These are phyloP conservation scores for Sanderia malayensis DNA, from an alignment of 30 jellyfish, hydroid and myxozoan species.

Conservation along the genomic window DNA sequence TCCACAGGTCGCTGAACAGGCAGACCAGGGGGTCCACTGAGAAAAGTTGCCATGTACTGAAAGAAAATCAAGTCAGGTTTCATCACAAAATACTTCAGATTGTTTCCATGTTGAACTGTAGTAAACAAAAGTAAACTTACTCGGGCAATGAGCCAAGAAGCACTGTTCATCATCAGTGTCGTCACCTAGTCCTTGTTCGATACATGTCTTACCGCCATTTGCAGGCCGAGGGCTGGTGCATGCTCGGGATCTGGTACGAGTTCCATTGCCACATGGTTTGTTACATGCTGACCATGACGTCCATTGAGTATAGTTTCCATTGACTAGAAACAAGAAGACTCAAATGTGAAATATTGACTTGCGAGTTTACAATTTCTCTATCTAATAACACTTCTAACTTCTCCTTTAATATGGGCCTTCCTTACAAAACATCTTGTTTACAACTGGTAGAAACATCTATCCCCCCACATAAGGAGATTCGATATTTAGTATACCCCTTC, in stretches of 20 bases:
- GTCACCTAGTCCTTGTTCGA: conserved; percentile 72
- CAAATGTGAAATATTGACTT: too few relatives aligned
- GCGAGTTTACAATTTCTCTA: too few relatives aligned
- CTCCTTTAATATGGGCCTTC: too few relatives aligned
- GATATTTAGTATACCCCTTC: too few relatives aligned
- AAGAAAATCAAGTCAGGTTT: not conserved
- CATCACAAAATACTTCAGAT: too few relatives aligned
- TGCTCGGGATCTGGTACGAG: conserved; percentile 58
- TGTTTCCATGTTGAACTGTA: too few relatives aligned
- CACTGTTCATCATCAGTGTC: conserved; percentile 69
- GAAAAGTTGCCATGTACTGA: conserved; percentile 67
- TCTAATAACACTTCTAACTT: too few relatives aligned
- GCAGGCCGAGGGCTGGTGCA: conserved; percentile 80
- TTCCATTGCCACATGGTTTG: conserved; percentile 70
- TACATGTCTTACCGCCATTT: conserved; percentile 72
- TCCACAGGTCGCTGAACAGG: conserved; percentile 71
- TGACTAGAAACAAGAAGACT: conserved; percentile 34
- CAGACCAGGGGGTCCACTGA: conserved; percentile 75
- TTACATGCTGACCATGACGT: conserved; percentile 71
- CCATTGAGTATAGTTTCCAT: conserved; percentile 70
- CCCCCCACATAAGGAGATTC: too few relatives aligned
- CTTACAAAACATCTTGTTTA: too few relatives aligned
- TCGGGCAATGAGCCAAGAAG: conserved; percentile 63
- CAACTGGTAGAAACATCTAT: too few relatives aligned
- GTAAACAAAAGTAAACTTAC: too few relatives aligned